Percentiles rank a stretch among this genome's conserved stretches.
Conservation (phyloP, 2,113 vertebrate species). For the Stigmatopora nigra region DNA sequence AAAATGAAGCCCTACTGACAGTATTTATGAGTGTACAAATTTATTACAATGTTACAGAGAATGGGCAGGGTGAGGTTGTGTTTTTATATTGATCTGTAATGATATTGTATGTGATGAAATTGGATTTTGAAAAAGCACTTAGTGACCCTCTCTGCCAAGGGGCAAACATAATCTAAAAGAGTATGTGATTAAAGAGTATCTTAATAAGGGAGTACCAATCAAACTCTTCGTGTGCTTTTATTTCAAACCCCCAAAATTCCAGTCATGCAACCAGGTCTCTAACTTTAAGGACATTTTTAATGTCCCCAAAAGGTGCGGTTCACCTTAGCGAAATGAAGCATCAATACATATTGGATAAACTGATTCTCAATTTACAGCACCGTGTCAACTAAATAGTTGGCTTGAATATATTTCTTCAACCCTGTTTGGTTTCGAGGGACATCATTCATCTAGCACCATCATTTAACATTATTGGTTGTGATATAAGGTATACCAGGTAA, state of each 20-base stretch:
- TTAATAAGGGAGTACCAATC: background rate
- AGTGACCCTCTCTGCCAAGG: background rate
- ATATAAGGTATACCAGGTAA: too few relatives aligned
- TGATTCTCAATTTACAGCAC: too few relatives aligned
- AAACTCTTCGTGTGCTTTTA: background rate
- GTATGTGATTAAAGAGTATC: background rate
- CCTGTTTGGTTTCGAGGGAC: too few relatives aligned
- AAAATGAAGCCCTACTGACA: too few relatives aligned
- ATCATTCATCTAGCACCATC: too few relatives aligned
- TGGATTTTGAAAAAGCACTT: background rate
- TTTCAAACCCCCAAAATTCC: background rate
- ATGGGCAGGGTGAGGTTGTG: background rate
- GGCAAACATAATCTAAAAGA: background rate
- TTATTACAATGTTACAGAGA: background rate
- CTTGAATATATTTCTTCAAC: too few relatives aligned
- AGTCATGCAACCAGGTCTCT: background rate
- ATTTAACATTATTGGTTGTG: too few relatives aligned
- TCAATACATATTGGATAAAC: too few relatives aligned
- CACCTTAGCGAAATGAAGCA: background rate
- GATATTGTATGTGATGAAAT: constrained; percentile 3
- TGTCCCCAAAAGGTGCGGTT: background rate
- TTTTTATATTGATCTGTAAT: background rate
- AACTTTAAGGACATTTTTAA: background rate
- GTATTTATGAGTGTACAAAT: too few relatives aligned
- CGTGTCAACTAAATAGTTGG: too few relatives aligned